Evolutionary conservation across 2,888 invertebrate species (phyloP).

Genomic region (Mantis religiosa): DNA sequence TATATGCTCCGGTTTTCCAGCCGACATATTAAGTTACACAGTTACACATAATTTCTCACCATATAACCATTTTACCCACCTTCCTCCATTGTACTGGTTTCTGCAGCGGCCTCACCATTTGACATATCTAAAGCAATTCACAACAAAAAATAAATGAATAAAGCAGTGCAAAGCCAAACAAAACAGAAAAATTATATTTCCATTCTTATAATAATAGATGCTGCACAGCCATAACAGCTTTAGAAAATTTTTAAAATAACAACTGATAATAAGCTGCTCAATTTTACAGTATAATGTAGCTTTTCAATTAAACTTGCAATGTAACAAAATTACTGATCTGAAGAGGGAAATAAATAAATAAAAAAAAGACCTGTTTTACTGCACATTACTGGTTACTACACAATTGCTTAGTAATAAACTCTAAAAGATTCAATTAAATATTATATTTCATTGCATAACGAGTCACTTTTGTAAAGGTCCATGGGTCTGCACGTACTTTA

Average conservation of each 20-base stretch:
- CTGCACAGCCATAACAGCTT: neutral
- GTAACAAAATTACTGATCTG: too few relatives aligned
- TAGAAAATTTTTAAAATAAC: neutral
- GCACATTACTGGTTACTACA: too few relatives aligned
- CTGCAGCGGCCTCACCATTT: neutral
- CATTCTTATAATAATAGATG: neutral
- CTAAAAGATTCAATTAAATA: too few relatives aligned
- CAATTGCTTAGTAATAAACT: too few relatives aligned
- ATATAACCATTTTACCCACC: neutral
- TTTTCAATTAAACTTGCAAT: too few relatives aligned
- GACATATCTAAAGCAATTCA: neutral
- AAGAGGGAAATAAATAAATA: too few relatives aligned
- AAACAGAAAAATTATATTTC: neutral
- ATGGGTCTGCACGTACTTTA: too few relatives aligned
- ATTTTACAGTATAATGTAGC: too few relatives aligned
- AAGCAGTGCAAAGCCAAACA: neutral
- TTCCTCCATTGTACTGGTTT: neutral
- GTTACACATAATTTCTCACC: neutral
- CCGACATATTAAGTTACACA: neutral
- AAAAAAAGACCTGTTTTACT: too few relatives aligned
- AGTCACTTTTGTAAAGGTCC: too few relatives aligned
- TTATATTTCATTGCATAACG: too few relatives aligned
- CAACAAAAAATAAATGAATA: neutral
- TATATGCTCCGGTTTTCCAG: neutral
- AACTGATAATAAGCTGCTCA: neutral